Evolutionary conservation across 2,888 invertebrate species (phyloP).

Genomic region (Acanthopleura granulata): DNA sequence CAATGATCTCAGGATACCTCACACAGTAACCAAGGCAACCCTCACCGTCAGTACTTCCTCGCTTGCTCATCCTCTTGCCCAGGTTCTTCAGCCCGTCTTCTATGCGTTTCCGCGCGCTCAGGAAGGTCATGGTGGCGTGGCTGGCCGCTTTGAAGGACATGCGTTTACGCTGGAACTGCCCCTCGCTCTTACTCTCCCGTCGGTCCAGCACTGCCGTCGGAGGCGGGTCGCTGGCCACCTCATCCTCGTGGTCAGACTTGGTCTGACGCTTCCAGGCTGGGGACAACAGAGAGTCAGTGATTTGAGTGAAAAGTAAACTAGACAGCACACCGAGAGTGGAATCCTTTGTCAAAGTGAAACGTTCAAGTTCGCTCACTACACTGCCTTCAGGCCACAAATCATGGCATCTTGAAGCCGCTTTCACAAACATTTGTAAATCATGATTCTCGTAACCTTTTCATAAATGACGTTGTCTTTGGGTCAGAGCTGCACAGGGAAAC

Average conservation of each 20-base stretch:
- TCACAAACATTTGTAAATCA: too few species aligned
- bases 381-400: too few species aligned
- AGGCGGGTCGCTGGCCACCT: constrained; percentile 59
- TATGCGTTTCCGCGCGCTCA: constrained; percentile 79
- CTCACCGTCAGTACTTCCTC: constrained; percentile 82
- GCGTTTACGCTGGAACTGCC: constrained; percentile 47
- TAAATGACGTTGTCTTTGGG: too few species aligned
- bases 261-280: constrained; percentile 61
- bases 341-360: too few species aligned
- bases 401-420: too few species aligned
- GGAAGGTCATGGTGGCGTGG: constrained; percentile 69
- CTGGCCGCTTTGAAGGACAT: constrained; percentile 69
- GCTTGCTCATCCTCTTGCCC: constrained; percentile 80
- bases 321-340: too few species aligned
- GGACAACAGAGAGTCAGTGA: not conserved
- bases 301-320: too few species aligned
- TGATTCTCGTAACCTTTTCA: too few species aligned
- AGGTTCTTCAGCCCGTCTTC: constrained; percentile 84
- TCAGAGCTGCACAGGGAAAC: too few species aligned
- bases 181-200: constrained; percentile 57
- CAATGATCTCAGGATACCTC: too few species aligned
- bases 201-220: constrained; percentile 38
- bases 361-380: too few species aligned
- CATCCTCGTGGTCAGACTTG: constrained; percentile 70
- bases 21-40: too few species aligned